Base-by-base conservation (phyloP, 2,888 invertebrate species). In the Anodontia alba region DNA sequence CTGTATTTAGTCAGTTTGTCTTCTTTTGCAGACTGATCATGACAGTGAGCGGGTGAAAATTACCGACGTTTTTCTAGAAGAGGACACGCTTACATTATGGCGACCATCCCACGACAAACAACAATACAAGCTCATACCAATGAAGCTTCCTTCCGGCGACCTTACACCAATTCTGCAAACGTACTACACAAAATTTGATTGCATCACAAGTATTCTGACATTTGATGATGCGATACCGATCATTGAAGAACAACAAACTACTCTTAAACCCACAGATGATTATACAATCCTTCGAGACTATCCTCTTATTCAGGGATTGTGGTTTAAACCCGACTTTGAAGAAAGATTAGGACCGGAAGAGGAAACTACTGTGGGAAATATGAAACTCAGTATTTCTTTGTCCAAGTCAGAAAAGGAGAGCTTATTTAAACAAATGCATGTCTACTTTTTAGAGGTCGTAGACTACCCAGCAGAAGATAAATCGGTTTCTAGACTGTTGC, bases 211-310 rank as follows among this genome's bases (percentile, higher is more conserved):
- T 73, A 83, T 84, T 17, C 77, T 89, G 33, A 83, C 85, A 0
- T 89, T 89, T 51, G 89, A 89, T 76, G 89, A 88, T 57, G 87
- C 88, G n/a, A 71, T 89, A n/a, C 87, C 87, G 17, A 84, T 89
- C 17, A 87, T 89, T 42, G 76, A 84, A 2, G 85, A 79, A 26
- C 89, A 89, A 67, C 86, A 86, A 36, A 89, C 89, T 2, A 89
- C 84, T 17, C 77, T 89, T 15, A 74, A 76, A 26, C 88, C 89
- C 1, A 89, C 89, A 2, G 88, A 89, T 43, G 89, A 89, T 36
- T 88, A 86, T 73, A 88, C 86, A 20, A 80, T 89, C 12, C 62
- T 89, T 7, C 72, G 89, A 49, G 87, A 89, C 54, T 88, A 88
- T 74, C 89, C 88, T n/a, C 76, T 79, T 43, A 89, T 89, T 23